Percentiles rank a stretch among this genome's conserved stretches.
phyloP scores from a whole-genome alignment of 1,140 invertebrate genomes.

The Ceratina japonica region DNA sequence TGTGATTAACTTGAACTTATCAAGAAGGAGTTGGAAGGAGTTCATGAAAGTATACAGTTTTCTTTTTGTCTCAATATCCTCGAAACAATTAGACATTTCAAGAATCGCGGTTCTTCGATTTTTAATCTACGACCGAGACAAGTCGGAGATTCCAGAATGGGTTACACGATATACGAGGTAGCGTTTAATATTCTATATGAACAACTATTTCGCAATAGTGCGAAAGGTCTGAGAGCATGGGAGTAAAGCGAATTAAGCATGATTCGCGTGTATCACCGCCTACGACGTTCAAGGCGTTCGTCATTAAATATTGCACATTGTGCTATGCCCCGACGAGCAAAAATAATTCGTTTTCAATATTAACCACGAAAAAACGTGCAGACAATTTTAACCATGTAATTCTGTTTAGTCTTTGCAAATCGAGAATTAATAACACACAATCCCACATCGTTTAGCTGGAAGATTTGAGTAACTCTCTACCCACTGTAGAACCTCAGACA shows the following conservation, averaged over 20 bases:
- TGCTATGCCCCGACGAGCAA: too few species aligned
- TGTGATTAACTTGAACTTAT: too few species aligned
- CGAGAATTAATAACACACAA: neutral
- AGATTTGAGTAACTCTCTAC: neutral
- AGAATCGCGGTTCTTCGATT: too few species aligned
- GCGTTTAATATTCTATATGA: neutral
- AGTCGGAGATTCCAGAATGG: neutral
- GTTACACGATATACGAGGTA: neutral
- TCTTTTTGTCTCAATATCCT: too few species aligned
- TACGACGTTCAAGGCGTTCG: neutral
- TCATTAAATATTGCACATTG: neutral
- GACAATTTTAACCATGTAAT: neutral
- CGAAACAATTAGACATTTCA: too few species aligned
- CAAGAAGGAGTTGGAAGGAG: too few species aligned
- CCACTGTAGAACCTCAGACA: neutral
- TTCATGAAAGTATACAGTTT: too few species aligned
- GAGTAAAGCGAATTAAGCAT: conserved; percentile 13
- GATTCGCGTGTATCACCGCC: conserved; percentile 4
- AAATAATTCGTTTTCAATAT: too few species aligned
- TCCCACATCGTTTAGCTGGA: neutral
- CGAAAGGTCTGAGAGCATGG: conserved; percentile 8
- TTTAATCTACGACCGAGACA: too few species aligned
- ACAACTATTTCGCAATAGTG: neutral
- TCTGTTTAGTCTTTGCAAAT: neutral
- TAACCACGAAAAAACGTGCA: neutral